Conservation (phyloP, 1,140 invertebrate genomes). For the Lordiphosa stackelbergi region DNA sequence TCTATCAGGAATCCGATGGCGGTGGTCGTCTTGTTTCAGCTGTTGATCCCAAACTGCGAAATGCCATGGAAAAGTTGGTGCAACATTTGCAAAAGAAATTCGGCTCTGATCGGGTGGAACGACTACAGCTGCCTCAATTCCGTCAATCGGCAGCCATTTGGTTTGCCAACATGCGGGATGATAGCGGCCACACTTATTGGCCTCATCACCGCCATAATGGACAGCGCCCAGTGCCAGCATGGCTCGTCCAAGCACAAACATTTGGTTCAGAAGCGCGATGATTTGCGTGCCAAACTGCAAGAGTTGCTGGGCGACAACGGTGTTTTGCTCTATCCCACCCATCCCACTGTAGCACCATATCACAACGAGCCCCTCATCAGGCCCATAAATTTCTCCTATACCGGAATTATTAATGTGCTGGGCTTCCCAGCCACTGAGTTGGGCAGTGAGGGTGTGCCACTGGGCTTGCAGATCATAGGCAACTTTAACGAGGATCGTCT, state of each 20-base stretch:
- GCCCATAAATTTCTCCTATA: slow-evolving; percentile 94
- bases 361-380: slow-evolving; percentile 91
- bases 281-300: slow-evolving; percentile 79
- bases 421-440: slow-evolving; percentile 90
- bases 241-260: slow-evolving; percentile 80
- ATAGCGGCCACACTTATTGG: slow-evolving; percentile 87
- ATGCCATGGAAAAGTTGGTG: slow-evolving; percentile 82
- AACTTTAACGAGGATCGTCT: slow-evolving; percentile 88
- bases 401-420: slow-evolving; percentile 93
- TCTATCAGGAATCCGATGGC: slow-evolving; percentile 91
- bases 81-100: slow-evolving; percentile 82
- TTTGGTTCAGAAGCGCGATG: slow-evolving; percentile 78
- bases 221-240: slow-evolving; percentile 81
- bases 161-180: slow-evolving; percentile 85
- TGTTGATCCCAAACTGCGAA: slow-evolving; percentile 86
- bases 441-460: slow-evolving; percentile 88
- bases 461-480: slow-evolving; percentile 90
- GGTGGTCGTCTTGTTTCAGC: slow-evolving; percentile 84
- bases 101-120: slow-evolving; percentile 80
- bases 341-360: slow-evolving; percentile 92
- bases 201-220: slow-evolving; percentile 84
- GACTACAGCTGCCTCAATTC: slow-evolving; percentile 78
- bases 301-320: slow-evolving; percentile 88
- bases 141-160: slow-evolving; percentile 82
- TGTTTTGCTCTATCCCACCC: slow-evolving; percentile 93